These are phyloP conservation scores for Talpa occidentalis DNA, from an alignment of 2,113 vertebrate genomes.

Conservation along the genomic window DNA sequence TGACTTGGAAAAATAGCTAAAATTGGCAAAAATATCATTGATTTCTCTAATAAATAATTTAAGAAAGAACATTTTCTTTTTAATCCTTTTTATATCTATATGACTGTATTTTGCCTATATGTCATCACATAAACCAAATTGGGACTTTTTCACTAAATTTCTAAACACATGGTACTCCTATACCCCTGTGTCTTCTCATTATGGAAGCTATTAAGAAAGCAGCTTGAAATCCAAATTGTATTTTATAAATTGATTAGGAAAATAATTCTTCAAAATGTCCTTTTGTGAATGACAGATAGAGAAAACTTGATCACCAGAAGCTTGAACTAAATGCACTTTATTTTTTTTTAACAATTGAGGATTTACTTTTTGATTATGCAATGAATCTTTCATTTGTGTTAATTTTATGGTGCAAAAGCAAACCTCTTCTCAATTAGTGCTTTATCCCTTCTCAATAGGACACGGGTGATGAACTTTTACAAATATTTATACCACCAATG, in stretches of 20 bases:
- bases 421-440: background rate
- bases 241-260: conserved; percentile 51
- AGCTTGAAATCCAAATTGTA: conserved; percentile 23
- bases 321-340: background rate
- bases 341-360: background rate
- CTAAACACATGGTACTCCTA: background rate
- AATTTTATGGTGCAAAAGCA: background rate
- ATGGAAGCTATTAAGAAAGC: conserved; percentile 54
- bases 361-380: background rate
- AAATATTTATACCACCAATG: background rate
- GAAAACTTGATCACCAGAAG: background rate
- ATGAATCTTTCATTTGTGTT: background rate
- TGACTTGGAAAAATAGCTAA: background rate
- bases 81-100: background rate
- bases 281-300: conserved; percentile 36
- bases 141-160: conserved; percentile 1
- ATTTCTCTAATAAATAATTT: background rate
- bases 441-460: background rate
- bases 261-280: conserved; percentile 29
- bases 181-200: conserved; percentile 10
- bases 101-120: background rate
- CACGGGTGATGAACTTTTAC: background rate
- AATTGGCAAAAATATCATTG: conserved; percentile 4
- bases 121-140: background rate
- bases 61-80: background rate